Percentiles rank a stretch among this genome's conserved stretches.
Evolutionary conservation across 2,888 invertebrate genomes (phyloP).

Genomic region (Drosophila dives): DNA sequence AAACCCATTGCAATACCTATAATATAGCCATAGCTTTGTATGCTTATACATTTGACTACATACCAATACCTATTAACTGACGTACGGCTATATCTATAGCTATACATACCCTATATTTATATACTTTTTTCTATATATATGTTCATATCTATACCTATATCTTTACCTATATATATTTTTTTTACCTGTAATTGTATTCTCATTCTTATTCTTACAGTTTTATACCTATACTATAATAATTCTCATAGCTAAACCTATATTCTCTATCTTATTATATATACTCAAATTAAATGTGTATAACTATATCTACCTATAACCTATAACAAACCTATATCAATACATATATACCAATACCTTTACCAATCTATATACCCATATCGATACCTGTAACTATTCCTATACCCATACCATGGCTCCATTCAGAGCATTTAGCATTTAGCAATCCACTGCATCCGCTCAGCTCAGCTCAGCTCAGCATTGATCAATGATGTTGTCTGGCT

Average conservation of each 20-base stretch:
- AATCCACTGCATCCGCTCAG: conserved; percentile 27
- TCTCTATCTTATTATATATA: too few species aligned
- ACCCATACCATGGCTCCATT: conserved; percentile 1
- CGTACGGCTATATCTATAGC: not conserved
- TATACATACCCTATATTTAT: not conserved
- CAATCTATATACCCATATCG: too few species aligned
- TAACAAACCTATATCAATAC: too few species aligned
- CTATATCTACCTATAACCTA: too few species aligned
- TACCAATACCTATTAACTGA: not conserved
- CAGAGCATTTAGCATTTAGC: conserved; percentile 7
- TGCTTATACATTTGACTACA: not conserved
- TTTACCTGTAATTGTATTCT: not conserved
- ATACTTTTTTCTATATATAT: not conserved
- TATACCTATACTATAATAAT: not conserved
- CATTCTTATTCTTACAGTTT: not conserved
- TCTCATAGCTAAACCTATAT: not conserved
- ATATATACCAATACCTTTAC: too few species aligned
- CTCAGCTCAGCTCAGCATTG: conserved; percentile 34
- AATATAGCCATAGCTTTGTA: not conserved
- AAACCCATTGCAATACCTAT: conserved; percentile 9
- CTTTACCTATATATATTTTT: not conserved
- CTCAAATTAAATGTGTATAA: too few species aligned
- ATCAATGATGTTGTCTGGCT: conserved; percentile 46
- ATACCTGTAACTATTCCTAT: not conserved
- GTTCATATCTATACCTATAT: not conserved